These are phyloP conservation scores for Cranoglanis bouderius DNA, from an alignment of 2,113 vertebrate species.

Conservation along the genomic window DNA sequence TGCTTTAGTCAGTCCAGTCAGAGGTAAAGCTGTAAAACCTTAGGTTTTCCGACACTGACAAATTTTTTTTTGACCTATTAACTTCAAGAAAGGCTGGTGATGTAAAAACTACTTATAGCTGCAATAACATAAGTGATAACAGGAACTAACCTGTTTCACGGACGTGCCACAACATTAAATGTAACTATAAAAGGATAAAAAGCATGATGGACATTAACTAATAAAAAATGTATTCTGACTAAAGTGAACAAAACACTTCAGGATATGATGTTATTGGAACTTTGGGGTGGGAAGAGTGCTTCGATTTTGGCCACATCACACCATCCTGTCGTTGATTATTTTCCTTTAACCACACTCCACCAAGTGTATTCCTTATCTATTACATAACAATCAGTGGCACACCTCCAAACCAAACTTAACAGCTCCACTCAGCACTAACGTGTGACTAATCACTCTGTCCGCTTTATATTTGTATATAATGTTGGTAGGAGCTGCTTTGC, in stretches of 20 bases:
- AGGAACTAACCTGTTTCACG: neutral
- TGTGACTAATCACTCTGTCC: neutral
- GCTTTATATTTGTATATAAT: neutral
- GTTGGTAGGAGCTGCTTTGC: neutral
- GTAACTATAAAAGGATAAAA: neutral
- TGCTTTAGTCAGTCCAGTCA: neutral
- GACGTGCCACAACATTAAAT: neutral
- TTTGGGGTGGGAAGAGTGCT: neutral
- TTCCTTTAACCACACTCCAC: neutral
- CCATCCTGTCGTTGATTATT: neutral
- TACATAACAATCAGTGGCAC: neutral
- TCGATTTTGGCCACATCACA: neutral
- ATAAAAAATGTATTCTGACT: neutral
- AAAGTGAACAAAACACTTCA: neutral
- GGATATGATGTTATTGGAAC: neutral
- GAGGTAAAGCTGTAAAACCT: neutral
- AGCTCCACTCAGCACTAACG: neutral
- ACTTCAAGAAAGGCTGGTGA: neutral
- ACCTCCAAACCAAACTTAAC: no score
- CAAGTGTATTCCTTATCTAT: neutral
- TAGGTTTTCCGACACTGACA: no score
- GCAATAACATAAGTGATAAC: neutral
- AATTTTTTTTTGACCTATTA: neutral
- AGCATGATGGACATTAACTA: neutral
- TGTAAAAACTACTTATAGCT: neutral